Evolutionary conservation across 1,140 invertebrate species (phyloP).

Genomic region (Aphaenogaster floridana): DNA sequence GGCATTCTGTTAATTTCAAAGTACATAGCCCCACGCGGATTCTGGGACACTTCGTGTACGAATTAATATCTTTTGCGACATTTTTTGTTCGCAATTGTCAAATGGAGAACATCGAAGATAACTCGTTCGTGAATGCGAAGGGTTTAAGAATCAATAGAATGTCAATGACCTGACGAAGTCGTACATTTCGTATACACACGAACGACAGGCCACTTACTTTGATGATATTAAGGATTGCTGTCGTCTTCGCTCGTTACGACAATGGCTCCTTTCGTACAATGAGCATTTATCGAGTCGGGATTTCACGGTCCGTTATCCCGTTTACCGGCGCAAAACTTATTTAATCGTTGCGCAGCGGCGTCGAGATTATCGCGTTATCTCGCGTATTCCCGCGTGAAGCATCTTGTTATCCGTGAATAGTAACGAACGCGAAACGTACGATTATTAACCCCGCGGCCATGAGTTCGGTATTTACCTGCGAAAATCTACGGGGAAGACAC

Average conservation of each 20-base stretch:
- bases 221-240: background rate
- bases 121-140: background rate
- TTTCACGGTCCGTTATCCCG: slow-evolving; percentile 41
- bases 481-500: slow-evolving; percentile 66
- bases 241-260: slow-evolving; percentile 5
- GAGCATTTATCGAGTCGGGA: slow-evolving; percentile 6
- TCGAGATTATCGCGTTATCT: slow-evolving; percentile 53
- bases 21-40: background rate
- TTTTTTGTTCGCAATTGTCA: background rate
- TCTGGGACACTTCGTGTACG: background rate
- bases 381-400: slow-evolving; percentile 19
- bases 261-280: background rate
- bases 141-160: slow-evolving; percentile 2
- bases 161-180: background rate
- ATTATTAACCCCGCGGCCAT: slow-evolving; percentile 28
- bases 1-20: background rate
- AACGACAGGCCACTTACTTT: background rate
- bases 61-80: background rate
- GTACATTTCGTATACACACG: background rate
- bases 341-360: slow-evolving; percentile 30
- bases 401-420: slow-evolving; percentile 51
- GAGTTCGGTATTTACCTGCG: slow-evolving; percentile 57
- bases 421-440: slow-evolving; percentile 22
- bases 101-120: background rate
- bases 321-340: slow-evolving; percentile 45